Evolutionary conservation across 2,113 vertebrate genomes (phyloP).

Genomic region (Seriola dumerili): DNA sequence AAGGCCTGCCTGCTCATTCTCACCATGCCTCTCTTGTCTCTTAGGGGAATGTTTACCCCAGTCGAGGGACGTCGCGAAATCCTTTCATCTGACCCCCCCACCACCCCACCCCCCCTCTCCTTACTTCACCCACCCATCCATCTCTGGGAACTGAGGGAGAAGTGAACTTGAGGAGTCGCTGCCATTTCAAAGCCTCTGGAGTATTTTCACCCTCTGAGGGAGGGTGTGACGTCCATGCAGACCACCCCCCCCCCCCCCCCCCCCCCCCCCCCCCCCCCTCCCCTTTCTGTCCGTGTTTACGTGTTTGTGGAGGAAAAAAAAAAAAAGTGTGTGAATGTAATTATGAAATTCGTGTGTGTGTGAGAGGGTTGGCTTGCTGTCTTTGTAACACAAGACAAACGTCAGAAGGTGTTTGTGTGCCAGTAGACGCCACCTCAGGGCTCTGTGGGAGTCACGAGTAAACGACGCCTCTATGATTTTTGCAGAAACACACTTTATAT

Average conservation of each 20-base stretch:
- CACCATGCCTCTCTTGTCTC: conserved; percentile 59
- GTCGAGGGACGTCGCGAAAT: conserved; percentile 84
- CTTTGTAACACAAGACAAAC: conserved; percentile 45
- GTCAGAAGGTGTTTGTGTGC: conserved; percentile 71
- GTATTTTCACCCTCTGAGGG: conserved; percentile 64
- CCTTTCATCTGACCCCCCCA: conserved; percentile 84
- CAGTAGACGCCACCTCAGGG: conserved; percentile 79
- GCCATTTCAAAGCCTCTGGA: conserved; percentile 80
- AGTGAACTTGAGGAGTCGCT: conserved; percentile 75
- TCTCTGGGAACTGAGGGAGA: conserved; percentile 56
- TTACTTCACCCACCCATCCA: conserved; percentile 1
- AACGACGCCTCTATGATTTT: conserved; percentile 51
- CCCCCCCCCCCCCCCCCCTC: not conserved
- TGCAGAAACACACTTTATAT: conserved; percentile 43
- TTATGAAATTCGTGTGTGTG: conserved; percentile 38
- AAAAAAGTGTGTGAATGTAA: conserved; percentile 62
- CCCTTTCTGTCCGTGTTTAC: conserved; percentile 62
- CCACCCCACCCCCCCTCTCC: not conserved
- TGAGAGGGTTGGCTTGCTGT: conserved; percentile 36
- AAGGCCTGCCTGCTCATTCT: conserved; percentile 29
- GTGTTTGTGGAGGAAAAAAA: conserved; percentile 56
- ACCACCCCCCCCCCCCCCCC: not conserved
- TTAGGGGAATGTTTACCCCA: conserved; percentile 86
- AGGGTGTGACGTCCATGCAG: conserved; percentile 32
- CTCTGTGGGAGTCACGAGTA: conserved; percentile 71